These are phyloP conservation scores for Catharus bicknelli DNA, from an alignment of 2,113 vertebrate genomes.

Conservation along the genomic window DNA sequence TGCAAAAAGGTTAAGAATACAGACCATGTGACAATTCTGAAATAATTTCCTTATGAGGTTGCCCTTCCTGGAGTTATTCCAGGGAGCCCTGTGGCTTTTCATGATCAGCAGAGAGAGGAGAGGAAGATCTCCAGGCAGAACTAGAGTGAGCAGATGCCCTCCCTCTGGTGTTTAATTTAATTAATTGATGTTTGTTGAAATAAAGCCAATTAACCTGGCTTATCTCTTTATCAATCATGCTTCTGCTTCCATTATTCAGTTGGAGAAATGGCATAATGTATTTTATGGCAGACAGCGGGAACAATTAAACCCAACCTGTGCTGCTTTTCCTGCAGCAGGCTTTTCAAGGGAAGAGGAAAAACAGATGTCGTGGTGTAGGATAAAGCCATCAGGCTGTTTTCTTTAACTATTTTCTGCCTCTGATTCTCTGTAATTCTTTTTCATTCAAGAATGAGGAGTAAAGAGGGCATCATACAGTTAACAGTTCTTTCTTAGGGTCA, in stretches of 20 bases:
- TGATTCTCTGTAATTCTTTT: not conserved
- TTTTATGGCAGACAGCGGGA: constrained; percentile 44
- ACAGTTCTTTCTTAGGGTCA: not conserved
- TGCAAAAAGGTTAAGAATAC: not conserved
- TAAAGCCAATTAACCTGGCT: constrained; percentile 62
- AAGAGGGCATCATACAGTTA: not conserved
- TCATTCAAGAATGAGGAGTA: not conserved
- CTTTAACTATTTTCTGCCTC: not conserved
- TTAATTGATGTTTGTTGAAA: constrained; percentile 67
- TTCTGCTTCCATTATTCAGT: constrained; percentile 37
- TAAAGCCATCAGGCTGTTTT: not conserved
- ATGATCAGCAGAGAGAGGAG: not conserved
- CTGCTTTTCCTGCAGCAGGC: not conserved
- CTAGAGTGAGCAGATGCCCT: constrained; percentile 35
- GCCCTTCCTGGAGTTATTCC: not conserved
- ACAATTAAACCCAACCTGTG: constrained; percentile 39
- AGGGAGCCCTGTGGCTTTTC: not conserved
- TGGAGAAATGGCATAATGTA: constrained; percentile 25
- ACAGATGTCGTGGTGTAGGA: not conserved
- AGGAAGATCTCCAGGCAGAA: not conserved
- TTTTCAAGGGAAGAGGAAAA: not conserved
- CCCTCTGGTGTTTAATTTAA: constrained; percentile 54
- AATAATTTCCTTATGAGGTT: not conserved
- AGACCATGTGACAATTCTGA: not conserved
- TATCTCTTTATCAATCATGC: constrained; percentile 60